A percentile compares a stretch with the other conserved stretches of the same genome.
These are phyloP conservation scores for Platycercus adscitus DNA, from an alignment of 2,113 vertebrate species.

Conservation along the genomic window DNA sequence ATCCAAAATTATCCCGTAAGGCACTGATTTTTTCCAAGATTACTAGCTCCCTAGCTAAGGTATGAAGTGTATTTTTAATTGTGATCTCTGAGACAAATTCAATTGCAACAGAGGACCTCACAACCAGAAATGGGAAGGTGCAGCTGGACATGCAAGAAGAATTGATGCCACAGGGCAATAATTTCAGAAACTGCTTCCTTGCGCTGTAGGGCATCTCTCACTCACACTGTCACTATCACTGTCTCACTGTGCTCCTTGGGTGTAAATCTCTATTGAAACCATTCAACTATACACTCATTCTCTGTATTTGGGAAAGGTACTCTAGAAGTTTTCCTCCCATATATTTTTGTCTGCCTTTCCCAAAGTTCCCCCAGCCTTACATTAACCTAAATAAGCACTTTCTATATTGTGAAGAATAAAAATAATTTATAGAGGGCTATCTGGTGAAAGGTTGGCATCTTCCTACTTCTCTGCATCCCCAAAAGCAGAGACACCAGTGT, in stretches of 20 bases:
- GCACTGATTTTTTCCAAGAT: not conserved
- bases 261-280: not conserved
- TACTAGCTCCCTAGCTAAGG: not conserved
- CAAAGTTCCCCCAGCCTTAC: not conserved
- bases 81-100: not conserved
- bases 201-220: not conserved
- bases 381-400: not conserved
- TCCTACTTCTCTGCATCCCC: accelerated
- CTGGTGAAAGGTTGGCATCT: not conserved
- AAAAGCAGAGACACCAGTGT: not conserved
- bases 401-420: not conserved
- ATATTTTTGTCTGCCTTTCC: not conserved
- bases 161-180: not conserved
- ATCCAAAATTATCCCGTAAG: not conserved
- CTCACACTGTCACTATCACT: not conserved
- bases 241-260: not conserved
- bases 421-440: not conserved
- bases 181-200: not conserved
- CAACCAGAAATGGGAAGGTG: not conserved
- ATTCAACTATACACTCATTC: not conserved
- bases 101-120: not conserved
- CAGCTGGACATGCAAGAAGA: not conserved
- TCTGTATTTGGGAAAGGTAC: not conserved
- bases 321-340: not conserved
- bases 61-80: not conserved